Conservation (phyloP, 2,797 vertebrate genomes). For the Pipistrellus nathusii region DNA sequence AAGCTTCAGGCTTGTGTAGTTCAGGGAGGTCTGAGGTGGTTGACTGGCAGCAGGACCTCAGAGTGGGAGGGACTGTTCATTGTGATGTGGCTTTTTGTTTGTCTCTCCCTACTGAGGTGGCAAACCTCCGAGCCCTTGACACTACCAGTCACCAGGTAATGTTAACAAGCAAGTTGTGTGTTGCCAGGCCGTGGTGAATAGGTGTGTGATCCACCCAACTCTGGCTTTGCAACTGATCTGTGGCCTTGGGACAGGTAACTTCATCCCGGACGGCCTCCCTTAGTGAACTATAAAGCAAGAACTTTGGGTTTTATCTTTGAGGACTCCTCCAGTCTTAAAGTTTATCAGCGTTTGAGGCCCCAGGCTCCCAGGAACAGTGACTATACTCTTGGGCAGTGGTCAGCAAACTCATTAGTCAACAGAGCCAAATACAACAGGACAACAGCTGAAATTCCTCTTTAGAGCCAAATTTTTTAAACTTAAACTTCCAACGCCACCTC, state of each 20-base stretch:
- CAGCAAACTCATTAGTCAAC: no score
- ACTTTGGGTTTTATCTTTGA: slow-evolving; percentile 7
- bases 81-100: slow-evolving; percentile 33
- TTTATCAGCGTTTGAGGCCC: not conserved
- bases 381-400: not conserved
- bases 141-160: not conserved
- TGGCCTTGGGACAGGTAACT: slow-evolving; percentile 44
- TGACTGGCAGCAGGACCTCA: not conserved
- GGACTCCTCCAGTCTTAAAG: not conserved
- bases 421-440: no score
- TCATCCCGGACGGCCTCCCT: not conserved
- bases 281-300: slow-evolving; percentile 3
- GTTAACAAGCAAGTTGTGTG: not conserved
- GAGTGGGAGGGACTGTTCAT: slow-evolving; percentile 26
- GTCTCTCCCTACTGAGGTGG: not conserved
- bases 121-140: not conserved
- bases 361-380: not conserved
- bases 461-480: no score
- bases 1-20: not conserved
- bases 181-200: not conserved
- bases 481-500: no score
- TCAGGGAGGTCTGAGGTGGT: not conserved
- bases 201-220: not conserved
- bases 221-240: not conserved
- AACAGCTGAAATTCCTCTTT: no score